Conservation (phyloP, 2,797 vertebrate species). For the Sebastolobus altivelis region DNA sequence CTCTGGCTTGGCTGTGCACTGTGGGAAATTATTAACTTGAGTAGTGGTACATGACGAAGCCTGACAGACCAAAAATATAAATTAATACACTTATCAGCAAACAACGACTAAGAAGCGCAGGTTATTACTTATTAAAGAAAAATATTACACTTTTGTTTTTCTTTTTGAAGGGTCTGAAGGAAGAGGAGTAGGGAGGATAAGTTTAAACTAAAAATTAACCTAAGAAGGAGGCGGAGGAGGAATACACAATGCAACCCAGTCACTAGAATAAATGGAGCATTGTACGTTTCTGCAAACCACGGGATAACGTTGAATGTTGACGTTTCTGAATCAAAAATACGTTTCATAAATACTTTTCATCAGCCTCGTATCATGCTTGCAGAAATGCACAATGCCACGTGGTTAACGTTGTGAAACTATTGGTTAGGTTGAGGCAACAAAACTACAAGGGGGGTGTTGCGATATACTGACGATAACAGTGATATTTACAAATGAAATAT, state of each 20-base stretch:
- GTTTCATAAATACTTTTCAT: neutral
- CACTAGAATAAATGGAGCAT: neutral
- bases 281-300: neutral
- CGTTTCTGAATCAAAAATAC: neutral
- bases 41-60: neutral
- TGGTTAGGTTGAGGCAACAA: neutral
- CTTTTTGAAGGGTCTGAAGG: slow-evolving; percentile 38
- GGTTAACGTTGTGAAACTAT: neutral
- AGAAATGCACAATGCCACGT: neutral
- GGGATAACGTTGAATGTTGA: too few species aligned
- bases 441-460: neutral
- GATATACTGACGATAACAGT: too few species aligned
- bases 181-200: slow-evolving; percentile 47
- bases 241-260: slow-evolving; percentile 46
- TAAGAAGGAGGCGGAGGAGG: slow-evolving; percentile 43
- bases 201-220: slow-evolving; percentile 74
- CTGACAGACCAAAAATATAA: neutral
- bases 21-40: slow-evolving; percentile 5
- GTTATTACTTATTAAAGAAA: neutral
- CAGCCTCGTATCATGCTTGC: neutral
- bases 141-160: slow-evolving; percentile 34
- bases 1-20: neutral
- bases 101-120: neutral
- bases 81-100: neutral
- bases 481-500: too few species aligned